A percentile compares a stretch with the other conserved stretches of the same genome.
phyloP scores from a whole-genome alignment of 2,888 invertebrate species.

The Andrena fulva region DNA sequence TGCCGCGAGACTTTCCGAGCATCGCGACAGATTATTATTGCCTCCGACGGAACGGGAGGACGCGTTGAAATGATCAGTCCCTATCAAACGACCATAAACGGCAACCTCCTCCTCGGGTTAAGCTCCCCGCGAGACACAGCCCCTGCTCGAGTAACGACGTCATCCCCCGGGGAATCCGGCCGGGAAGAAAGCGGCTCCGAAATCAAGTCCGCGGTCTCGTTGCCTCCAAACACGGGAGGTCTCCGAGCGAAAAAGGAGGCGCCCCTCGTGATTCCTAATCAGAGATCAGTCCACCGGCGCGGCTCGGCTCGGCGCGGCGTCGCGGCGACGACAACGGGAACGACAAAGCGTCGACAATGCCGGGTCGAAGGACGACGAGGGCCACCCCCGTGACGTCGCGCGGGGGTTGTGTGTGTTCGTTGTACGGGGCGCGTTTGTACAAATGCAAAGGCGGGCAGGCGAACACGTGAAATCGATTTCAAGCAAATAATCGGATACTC shows the following conservation, averaged over 20 bases:
- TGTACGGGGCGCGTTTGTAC: slow-evolving; percentile 76
- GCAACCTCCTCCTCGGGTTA: background rate
- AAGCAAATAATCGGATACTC: slow-evolving; percentile 84
- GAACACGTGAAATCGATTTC: slow-evolving; percentile 84
- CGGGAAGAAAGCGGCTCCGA: slow-evolving; percentile 25
- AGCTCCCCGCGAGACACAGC: background rate
- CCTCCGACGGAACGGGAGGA: slow-evolving; percentile 1
- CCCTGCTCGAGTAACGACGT: slow-evolving; percentile 19
- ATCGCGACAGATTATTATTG: slow-evolving; percentile 4
- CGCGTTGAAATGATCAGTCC: slow-evolving; percentile 45
- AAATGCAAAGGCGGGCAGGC: slow-evolving; percentile 76
- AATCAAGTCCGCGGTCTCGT: slow-evolving; percentile 51
- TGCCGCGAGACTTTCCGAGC: background rate
- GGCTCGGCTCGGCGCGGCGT: slow-evolving; percentile 1
- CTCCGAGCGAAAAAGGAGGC: slow-evolving; percentile 3
- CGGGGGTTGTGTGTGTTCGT: slow-evolving; percentile 69
- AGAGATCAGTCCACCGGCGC: slow-evolving; percentile 51
- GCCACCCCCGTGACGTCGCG: slow-evolving; percentile 65
- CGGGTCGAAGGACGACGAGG: slow-evolving; percentile 41
- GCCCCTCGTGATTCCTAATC: slow-evolving; percentile 53
- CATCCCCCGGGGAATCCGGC: slow-evolving; percentile 20
- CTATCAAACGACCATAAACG: slow-evolving; percentile 14
- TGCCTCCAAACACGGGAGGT: slow-evolving; percentile 9
- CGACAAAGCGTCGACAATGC: slow-evolving; percentile 57
- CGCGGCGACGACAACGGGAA: slow-evolving; percentile 28